Evolutionary conservation across 2,888 invertebrate genomes (phyloP).

Genomic region (Amaurobius ferox): DNA sequence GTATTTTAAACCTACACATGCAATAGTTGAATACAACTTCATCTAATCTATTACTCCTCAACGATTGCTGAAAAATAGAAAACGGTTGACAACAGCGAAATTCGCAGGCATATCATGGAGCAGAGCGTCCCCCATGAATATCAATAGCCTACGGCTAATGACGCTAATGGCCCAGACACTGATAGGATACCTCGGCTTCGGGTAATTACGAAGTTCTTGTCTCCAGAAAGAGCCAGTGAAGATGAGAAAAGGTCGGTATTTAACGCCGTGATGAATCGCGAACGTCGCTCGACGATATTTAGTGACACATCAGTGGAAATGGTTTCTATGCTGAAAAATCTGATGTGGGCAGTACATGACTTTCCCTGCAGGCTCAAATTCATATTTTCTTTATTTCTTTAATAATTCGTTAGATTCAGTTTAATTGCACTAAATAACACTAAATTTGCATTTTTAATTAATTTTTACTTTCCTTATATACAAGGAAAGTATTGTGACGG

Average conservation of each 20-base stretch:
- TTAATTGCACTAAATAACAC: too few relatives aligned
- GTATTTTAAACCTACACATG: too few relatives aligned
- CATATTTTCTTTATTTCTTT: too few relatives aligned
- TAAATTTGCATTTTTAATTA: too few relatives aligned
- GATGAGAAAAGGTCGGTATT: constrained; percentile 31
- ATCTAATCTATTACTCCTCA: background rate
- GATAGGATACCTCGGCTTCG: constrained; percentile 36
- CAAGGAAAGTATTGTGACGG: too few relatives aligned
- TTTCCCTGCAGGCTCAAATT: too few relatives aligned
- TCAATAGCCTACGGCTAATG: constrained; percentile 52
- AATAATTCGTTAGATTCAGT: too few relatives aligned
- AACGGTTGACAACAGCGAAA: background rate
- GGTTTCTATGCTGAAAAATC: too few relatives aligned
- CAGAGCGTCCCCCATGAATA: constrained; percentile 54
- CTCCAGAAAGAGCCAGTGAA: constrained; percentile 1
- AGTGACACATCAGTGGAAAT: constrained; percentile 12
- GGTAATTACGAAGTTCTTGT: constrained; percentile 56
- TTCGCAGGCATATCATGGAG: constrained; percentile 16
- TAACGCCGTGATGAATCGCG: constrained; percentile 60
- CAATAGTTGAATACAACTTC: too few relatives aligned
- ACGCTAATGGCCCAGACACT: constrained; percentile 51
- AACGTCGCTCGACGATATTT: constrained; percentile 25
- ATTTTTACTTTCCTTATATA: too few relatives aligned
- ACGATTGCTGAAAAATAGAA: background rate
- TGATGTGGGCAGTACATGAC: too few relatives aligned